A percentile compares a stretch with the other conserved stretches of the same genome.
phyloP scores from a whole-genome alignment of 2,113 vertebrate genomes.

The Prunella himalayana region DNA sequence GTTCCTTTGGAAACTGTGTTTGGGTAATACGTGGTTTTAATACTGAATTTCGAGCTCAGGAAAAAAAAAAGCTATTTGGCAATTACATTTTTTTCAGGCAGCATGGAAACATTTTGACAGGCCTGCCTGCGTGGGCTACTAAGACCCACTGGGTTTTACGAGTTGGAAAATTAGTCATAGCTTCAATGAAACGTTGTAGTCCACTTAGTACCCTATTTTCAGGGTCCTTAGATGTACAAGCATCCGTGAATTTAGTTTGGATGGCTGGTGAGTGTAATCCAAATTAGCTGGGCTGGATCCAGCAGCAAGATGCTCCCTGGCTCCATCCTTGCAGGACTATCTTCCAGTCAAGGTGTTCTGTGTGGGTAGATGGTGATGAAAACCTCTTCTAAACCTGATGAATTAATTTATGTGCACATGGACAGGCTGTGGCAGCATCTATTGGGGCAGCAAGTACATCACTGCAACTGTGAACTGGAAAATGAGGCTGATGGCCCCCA shows the following conservation, averaged over 20 bases:
- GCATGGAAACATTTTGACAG: conserved; percentile 36
- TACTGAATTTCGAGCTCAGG: not conserved
- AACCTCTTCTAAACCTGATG: not conserved
- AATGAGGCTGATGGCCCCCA: not conserved
- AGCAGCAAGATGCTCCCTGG: not conserved
- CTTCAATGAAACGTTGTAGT: not conserved
- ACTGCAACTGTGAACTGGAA: not conserved
- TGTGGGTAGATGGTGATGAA: not conserved
- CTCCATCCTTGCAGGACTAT: not conserved
- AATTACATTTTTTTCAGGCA: not conserved
- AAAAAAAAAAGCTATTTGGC: not conserved
- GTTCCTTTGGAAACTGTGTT: conserved; percentile 55
- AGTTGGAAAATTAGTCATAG: conserved; percentile 9
- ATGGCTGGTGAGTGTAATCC: not conserved
- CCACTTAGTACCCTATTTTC: conserved; percentile 14
- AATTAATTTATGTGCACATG: not conserved
- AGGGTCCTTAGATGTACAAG: not conserved
- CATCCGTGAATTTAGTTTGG: not conserved
- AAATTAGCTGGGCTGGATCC: not conserved
- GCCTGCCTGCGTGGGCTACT: not conserved
- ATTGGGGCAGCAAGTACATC: not conserved
- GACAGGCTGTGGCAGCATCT: not conserved
- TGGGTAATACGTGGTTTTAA: conserved; percentile 51
- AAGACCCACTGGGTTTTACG: not conserved
- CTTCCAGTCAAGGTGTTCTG: not conserved